A percentile compares a stretch with the other conserved stretches of the same genome.
phyloP scores from a whole-genome alignment of 2,888 invertebrate species.

The Drosophila mimica region DNA sequence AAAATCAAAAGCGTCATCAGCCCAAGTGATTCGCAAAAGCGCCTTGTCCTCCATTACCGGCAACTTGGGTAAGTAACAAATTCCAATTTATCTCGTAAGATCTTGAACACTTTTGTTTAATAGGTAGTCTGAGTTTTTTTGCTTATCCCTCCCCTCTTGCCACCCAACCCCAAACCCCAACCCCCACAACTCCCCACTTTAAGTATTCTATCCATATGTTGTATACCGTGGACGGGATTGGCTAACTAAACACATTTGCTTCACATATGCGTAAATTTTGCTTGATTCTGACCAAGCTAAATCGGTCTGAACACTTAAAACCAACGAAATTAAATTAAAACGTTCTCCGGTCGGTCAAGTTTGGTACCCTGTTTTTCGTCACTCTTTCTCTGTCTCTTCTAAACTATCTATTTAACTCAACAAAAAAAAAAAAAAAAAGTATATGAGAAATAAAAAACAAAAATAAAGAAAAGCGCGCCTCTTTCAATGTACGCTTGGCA shows the following conservation, averaged over 20 bases:
- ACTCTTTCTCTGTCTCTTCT: conserved; percentile 25
- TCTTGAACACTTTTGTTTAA: conserved; percentile 62
- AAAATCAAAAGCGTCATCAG: conserved; percentile 85
- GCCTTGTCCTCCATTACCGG: conserved; percentile 96
- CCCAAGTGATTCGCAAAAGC: conserved; percentile 90
- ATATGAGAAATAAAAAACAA: conserved; percentile 10
- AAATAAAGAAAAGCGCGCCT: conserved; percentile 40
- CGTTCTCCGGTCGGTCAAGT: conserved; percentile 4
- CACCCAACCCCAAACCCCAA: not conserved
- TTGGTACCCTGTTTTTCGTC: conserved; percentile 8
- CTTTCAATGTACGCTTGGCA: conserved; percentile 45
- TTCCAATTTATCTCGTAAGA: conserved; percentile 54
- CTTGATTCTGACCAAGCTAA: conserved; percentile 20
- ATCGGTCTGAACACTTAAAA: conserved; percentile 1
- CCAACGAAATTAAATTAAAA: conserved; percentile 1
- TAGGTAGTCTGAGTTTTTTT: conserved; percentile 59
- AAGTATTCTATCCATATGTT: conserved; percentile 18
- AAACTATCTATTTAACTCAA: conserved; percentile 15
- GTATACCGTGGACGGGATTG: conserved; percentile 33
- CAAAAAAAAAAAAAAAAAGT: conserved; percentile 13
- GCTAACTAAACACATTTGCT: conserved; percentile 9
- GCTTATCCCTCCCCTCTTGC: conserved; percentile 16
- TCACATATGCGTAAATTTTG: conserved; percentile 12
- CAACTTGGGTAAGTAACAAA: conserved; percentile 93
- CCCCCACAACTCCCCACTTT: not conserved